Conservation (phyloP, 1,140 invertebrate genomes). For the Drosophila bifasciata region DNA sequence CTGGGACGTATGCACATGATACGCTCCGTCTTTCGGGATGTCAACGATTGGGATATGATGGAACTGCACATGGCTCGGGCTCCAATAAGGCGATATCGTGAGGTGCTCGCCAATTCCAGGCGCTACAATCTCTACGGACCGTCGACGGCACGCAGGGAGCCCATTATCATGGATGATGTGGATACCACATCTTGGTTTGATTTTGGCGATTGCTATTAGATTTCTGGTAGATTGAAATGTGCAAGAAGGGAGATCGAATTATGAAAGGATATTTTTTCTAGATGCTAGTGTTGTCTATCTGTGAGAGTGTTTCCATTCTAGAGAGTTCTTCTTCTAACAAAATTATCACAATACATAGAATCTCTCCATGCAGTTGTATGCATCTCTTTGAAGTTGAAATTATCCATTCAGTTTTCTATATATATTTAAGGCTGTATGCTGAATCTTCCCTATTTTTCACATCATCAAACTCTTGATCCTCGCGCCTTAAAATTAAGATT, state of each 20-base stretch:
- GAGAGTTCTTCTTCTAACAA: too few relatives aligned
- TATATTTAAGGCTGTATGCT: too few relatives aligned
- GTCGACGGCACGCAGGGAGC: constrained; percentile 59
- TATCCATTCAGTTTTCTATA: too few relatives aligned
- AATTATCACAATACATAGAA: too few relatives aligned
- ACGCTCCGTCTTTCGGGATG: constrained; percentile 69
- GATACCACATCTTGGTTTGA: constrained; percentile 49
- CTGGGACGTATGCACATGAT: constrained; percentile 66
- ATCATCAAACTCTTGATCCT: too few relatives aligned
- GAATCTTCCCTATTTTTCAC: too few relatives aligned
- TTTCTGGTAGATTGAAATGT: not conserved
- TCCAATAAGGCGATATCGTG: constrained; percentile 61
- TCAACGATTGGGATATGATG: constrained; percentile 70
- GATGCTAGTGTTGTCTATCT: too few relatives aligned
- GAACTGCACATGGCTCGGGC: constrained; percentile 63
- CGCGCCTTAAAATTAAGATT: too few relatives aligned
- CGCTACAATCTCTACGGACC: constrained; percentile 69
- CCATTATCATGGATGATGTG: constrained; percentile 60
- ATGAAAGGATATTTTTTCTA: not conserved
- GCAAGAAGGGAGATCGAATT: not conserved
- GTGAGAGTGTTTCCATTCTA: too few relatives aligned
- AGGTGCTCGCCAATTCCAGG: constrained; percentile 56
- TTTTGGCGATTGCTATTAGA: constrained; percentile 56
- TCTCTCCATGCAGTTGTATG: too few relatives aligned
- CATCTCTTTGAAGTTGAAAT: too few relatives aligned